Conservation (phyloP, 53 echinoderm and acorn worm genomes). For the Luidia sarsii region DNA sequence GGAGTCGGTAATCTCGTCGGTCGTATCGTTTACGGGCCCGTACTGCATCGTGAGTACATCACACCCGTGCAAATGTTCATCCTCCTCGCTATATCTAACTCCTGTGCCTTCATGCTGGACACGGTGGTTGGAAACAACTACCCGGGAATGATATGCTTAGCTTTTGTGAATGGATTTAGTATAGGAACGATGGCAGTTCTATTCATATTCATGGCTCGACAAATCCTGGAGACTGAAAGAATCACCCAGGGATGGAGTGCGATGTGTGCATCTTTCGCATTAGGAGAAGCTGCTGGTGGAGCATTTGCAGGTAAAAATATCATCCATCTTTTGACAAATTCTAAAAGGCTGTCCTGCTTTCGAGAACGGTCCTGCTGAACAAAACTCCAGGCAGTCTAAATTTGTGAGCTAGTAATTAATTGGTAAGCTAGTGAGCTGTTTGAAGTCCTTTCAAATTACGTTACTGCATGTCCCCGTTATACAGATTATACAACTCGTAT, state of each 20-base stretch:
- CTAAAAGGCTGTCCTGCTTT: too few relatives aligned
- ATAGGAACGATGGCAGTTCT: conserved; percentile 27
- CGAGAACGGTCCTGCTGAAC: too few relatives aligned
- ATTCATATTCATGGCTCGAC: conserved; percentile 19
- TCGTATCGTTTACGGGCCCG: conserved; percentile 36
- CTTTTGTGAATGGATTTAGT: conserved; percentile 45
- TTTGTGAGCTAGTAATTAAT: too few relatives aligned
- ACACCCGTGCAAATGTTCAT: conserved; percentile 35
- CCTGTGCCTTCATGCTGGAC: conserved; percentile 41
- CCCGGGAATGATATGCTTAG: background rate
- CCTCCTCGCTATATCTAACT: conserved; percentile 35
- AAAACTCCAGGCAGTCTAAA: too few relatives aligned
- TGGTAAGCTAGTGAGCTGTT: too few relatives aligned
- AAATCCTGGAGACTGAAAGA: conserved; percentile 12
- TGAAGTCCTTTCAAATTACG: too few relatives aligned
- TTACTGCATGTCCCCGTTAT: too few relatives aligned
- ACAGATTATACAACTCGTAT: too few relatives aligned
- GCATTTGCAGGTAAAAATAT: conserved; percentile 46
- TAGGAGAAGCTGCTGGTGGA: conserved; percentile 48
- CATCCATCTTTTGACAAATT: background rate
- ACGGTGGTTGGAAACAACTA: conserved; percentile 11
- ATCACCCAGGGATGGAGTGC: conserved; percentile 23
- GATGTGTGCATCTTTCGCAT: conserved; percentile 9
- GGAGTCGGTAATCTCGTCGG: too few relatives aligned
- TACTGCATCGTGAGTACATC: conserved; percentile 21